phyloP scores from a whole-genome alignment of 2,888 invertebrate species.

The Parnassius glacialis region DNA sequence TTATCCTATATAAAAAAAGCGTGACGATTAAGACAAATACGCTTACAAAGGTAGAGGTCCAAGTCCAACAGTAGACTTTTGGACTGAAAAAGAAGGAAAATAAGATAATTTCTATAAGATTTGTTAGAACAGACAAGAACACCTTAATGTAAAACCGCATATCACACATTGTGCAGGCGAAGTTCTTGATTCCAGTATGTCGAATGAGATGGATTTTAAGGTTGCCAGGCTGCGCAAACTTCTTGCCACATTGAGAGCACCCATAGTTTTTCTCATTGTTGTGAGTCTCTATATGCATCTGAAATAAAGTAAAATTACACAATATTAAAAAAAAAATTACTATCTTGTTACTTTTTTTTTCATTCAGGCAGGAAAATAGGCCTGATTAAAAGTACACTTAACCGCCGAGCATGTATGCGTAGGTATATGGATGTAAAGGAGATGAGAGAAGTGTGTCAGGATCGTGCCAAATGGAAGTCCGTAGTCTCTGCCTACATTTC shows the following conservation, averaged over 20 bases:
- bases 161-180: slow-evolving; percentile 68
- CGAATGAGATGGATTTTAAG: slow-evolving; percentile 71
- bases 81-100: neutral
- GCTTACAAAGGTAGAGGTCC: neutral
- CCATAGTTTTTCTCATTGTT: slow-evolving; percentile 86
- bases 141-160: slow-evolving; percentile 76
- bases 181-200: slow-evolving; percentile 72
- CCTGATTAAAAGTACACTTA: too few species aligned
- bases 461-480: too few species aligned
- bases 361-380: too few species aligned
- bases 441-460: too few species aligned
- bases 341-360: too few species aligned
- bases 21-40: neutral
- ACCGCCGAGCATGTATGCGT: too few species aligned
- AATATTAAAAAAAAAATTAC: neutral
- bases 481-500: too few species aligned
- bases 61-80: neutral
- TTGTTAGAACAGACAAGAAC: neutral
- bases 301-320: slow-evolving; percentile 32
- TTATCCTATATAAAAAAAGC: too few species aligned
- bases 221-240: slow-evolving; percentile 82
- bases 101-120: neutral
- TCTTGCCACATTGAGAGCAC: slow-evolving; percentile 87
- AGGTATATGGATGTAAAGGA: too few species aligned
- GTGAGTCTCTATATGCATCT: slow-evolving; percentile 85